Evolutionary conservation across 2,113 vertebrate species (phyloP), one percentile per base, ranked within the genome.

Genomic region (Prietella phreatophila): DNA sequence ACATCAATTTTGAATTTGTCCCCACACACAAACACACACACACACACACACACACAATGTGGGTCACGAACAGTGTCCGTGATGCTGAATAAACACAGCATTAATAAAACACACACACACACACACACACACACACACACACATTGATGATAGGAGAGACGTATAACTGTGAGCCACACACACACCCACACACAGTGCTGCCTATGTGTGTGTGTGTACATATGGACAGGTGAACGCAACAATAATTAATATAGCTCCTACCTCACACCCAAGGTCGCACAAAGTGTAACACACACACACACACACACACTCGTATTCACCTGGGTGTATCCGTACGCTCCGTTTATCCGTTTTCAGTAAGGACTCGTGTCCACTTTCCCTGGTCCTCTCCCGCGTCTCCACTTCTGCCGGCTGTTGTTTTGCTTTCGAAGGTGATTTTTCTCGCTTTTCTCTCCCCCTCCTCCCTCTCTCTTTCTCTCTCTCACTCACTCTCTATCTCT

Each of bases 391-490:
- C 93, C 90, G 85, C 69, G 82, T 84, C 71, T 80, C 87, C n/a
- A 79, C 86, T 92, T 92, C 88, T 80, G 94, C 94, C 93, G 94
- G 94, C 94, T 94, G 93, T 93, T 93, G 92, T 94, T 94, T 94
- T 93, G 91, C 93, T 93, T 92, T 93, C 92, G 93, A 94, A 93
- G 91, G 93, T 89, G 61, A 78, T 94, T 89, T 92, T 92, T 90
- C 91, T 94, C 93, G 92, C 89, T 91, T 89, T 91, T 90, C 92
- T 88, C 93, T 92, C 92, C 90, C 91, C 90, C 82, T 83, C 82
- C 82, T 88, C 93, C 92, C 93, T 89, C 91, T 89, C 82, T 83
- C 39, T 17, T 61, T 53, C 14, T 75, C 73, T 71, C 71, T 85
- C 83, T 82, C 25, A 53, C 15, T 85, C 87, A 47, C 56, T 73